phyloP scores from a whole-genome alignment of 2,888 invertebrate species.

The Gisinianus flammeolus region DNA sequence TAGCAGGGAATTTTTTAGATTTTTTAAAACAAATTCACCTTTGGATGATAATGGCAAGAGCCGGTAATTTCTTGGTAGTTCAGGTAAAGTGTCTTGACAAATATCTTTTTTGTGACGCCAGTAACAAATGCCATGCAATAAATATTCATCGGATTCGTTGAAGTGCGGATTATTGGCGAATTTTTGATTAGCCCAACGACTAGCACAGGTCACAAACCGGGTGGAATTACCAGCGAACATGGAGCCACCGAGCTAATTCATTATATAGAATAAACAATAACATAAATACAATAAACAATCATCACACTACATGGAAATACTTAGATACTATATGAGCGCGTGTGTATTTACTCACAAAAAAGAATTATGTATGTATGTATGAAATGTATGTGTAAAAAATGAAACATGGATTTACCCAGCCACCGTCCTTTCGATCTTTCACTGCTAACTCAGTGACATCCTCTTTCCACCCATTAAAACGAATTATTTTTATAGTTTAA shows the following conservation, averaged over 20 bases:
- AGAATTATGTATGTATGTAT: background rate
- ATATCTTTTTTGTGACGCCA: slow-evolving; percentile 46
- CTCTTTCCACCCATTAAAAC: too few species aligned
- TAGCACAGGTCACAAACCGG: slow-evolving; percentile 55
- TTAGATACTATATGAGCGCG: too few species aligned
- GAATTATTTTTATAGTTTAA: too few species aligned
- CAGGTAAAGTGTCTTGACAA: slow-evolving; percentile 13
- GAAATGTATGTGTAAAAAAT: background rate
- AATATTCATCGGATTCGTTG: slow-evolving; percentile 29
- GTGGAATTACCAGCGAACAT: slow-evolving; percentile 42
- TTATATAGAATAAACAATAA: background rate
- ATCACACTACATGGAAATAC: background rate
- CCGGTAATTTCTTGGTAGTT: slow-evolving; percentile 40
- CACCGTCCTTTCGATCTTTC: slow-evolving; percentile 53
- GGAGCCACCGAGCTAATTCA: slow-evolving; percentile 43
- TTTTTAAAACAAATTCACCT: too few species aligned
- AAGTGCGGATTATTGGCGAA: slow-evolving; percentile 1
- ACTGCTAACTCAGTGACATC: background rate
- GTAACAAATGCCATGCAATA: slow-evolving; percentile 58
- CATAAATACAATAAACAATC: background rate
- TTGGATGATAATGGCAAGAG: slow-evolving; percentile 42
- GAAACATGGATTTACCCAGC: slow-evolving; percentile 45
- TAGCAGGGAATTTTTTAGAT: too few species aligned
- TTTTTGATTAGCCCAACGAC: slow-evolving; percentile 58
- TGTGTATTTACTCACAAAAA: background rate